Evolutionary conservation across 2,113 vertebrate genomes (phyloP).

Genomic region (Oryzias melastigma): DNA sequence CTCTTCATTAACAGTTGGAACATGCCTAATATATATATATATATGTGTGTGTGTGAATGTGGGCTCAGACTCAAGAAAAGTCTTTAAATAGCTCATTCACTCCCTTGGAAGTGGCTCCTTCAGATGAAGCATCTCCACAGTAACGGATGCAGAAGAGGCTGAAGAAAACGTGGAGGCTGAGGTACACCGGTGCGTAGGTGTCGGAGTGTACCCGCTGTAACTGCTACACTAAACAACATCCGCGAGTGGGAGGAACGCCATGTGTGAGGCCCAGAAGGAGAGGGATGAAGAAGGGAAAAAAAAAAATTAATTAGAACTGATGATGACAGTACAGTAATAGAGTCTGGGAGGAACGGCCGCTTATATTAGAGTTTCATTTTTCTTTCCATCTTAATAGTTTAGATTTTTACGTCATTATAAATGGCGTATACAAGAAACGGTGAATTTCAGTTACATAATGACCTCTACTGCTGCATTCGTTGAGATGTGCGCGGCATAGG

Average conservation of each 20-base stretch:
- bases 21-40: conserved; percentile 20
- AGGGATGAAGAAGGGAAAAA: neutral
- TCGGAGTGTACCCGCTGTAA: conserved; percentile 58
- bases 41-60: conserved; percentile 16
- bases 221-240: conserved; percentile 61
- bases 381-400: too few relatives aligned
- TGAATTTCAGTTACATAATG: too few relatives aligned
- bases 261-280: conserved; percentile 48
- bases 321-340: conserved; percentile 5
- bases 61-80: conserved; percentile 39
- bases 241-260: conserved; percentile 63
- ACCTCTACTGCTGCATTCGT: too few relatives aligned
- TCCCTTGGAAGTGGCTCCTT: conserved; percentile 33
- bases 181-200: conserved; percentile 51
- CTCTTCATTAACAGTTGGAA: conserved; percentile 9
- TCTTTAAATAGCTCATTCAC: conserved; percentile 57
- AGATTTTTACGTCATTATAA: too few relatives aligned
- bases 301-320: conserved; percentile 15
- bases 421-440: too few relatives aligned
- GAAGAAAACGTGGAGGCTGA: conserved; percentile 37
- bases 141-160: conserved; percentile 41
- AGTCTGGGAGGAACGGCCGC: conserved; percentile 16
- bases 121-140: conserved; percentile 7
- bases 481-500: too few relatives aligned
- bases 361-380: neutral